Conservation (phyloP, 2,113 vertebrate genomes). For the Chauna torquata region DNA sequence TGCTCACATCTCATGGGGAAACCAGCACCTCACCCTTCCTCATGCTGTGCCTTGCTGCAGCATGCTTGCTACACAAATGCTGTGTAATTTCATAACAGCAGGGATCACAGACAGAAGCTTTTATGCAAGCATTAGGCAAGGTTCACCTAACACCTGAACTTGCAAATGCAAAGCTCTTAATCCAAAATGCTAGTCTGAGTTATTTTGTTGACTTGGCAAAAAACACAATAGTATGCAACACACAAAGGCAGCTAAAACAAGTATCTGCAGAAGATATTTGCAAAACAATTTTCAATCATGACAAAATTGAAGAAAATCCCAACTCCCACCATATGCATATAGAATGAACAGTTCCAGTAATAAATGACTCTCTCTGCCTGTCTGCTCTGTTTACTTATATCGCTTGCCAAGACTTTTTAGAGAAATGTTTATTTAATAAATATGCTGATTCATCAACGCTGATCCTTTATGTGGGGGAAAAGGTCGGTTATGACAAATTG, state of each 20-base stretch:
- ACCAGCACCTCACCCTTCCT: neutral
- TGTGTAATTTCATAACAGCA: accelerated
- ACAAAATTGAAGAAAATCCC: neutral
- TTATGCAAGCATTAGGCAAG: accelerated
- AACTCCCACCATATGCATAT: neutral
- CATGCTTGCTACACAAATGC: accelerated
- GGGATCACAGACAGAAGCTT: neutral
- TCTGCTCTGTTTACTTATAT: neutral
- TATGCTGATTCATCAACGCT: slow-evolving; percentile 15
- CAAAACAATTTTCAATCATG: neutral
- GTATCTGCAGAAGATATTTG: neutral
- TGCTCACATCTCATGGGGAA: accelerated
- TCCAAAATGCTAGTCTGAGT: neutral
- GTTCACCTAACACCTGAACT: neutral
- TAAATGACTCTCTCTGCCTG: neutral
- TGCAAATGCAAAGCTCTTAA: neutral
- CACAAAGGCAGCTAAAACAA: neutral
- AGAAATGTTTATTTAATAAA: neutral
- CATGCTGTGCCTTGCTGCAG: neutral
- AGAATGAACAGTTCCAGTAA: neutral
- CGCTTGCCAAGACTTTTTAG: neutral
- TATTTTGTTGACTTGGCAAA: neutral
- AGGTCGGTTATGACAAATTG: neutral
- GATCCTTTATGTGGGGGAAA: neutral
- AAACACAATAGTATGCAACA: accelerated